Conservation (phyloP, 2,113 vertebrate species). For the Brachionichthys hirsutus region DNA sequence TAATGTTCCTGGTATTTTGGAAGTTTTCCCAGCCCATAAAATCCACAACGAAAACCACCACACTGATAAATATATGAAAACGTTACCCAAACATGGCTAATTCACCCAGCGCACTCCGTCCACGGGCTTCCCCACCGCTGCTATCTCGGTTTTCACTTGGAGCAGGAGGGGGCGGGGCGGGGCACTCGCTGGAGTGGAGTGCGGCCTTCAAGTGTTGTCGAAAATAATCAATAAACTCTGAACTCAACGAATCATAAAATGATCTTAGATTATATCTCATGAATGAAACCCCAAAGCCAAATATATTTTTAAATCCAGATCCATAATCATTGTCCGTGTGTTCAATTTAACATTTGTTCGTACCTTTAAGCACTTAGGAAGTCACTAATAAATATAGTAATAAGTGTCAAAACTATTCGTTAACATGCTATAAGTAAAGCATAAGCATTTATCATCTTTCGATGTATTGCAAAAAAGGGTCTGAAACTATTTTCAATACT, state of each 20-base stretch:
- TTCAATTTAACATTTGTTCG: too few relatives aligned
- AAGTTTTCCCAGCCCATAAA: conserved; percentile 21
- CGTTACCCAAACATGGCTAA: conserved; percentile 31
- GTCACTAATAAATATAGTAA: not conserved
- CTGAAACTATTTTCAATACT: not conserved
- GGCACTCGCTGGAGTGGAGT: conserved; percentile 17
- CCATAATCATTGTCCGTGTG: too few relatives aligned
- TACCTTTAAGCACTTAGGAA: too few relatives aligned
- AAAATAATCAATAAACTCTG: not conserved
- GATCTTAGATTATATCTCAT: not conserved
- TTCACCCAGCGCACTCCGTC: conserved; percentile 56
- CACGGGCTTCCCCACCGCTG: conserved; percentile 60
- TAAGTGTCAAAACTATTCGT: not conserved
- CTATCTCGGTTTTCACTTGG: conserved; percentile 69
- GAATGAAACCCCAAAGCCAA: too few relatives aligned
- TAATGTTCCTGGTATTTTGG: conserved; percentile 23
- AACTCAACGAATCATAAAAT: not conserved
- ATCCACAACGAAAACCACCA: not conserved
- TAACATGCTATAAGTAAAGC: not conserved
- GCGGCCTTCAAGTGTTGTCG: conserved; percentile 38
- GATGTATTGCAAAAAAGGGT: not conserved
- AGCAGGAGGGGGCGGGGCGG: conserved; percentile 31
- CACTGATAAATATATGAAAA: conserved; percentile 1
- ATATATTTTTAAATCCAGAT: too few relatives aligned
- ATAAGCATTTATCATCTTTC: not conserved